Conservation (phyloP, 2,888 invertebrate species). For the Cepaea hortensis region DNA sequence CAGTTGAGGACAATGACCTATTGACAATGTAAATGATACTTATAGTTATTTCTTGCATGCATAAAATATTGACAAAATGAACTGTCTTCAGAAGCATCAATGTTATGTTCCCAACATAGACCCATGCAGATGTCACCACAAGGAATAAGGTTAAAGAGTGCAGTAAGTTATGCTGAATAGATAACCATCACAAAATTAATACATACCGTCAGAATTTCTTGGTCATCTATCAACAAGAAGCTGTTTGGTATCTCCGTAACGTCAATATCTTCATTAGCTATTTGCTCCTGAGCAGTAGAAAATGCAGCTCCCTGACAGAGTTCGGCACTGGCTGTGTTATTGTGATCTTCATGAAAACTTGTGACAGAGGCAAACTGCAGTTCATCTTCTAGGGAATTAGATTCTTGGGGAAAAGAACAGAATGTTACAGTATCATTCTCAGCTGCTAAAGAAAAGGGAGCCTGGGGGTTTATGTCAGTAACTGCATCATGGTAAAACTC, state of each 20-base stretch:
- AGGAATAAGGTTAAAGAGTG: no score
- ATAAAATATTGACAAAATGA: no score
- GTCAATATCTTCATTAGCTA: background rate
- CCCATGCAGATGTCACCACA: no score
- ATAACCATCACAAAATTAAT: background rate
- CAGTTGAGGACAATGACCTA: no score
- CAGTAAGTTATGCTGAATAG: no score
- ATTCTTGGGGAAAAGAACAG: constrained; percentile 67
- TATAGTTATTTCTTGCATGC: no score
- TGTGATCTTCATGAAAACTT: constrained; percentile 62
- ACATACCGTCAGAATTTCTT: constrained; percentile 72
- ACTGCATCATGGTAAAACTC: constrained; percentile 51
- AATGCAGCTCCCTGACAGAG: constrained; percentile 52
- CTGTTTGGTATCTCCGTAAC: constrained; percentile 53
- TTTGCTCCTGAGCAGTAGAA: background rate
- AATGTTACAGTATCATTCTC: constrained; percentile 69
- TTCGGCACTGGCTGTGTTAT: constrained; percentile 65
- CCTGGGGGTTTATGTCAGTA: constrained; percentile 61
- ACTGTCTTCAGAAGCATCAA: no score
- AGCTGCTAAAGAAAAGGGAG: constrained; percentile 57
- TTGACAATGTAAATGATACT: no score
- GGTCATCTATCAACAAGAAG: constrained; percentile 74
- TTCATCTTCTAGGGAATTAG: constrained; percentile 31
- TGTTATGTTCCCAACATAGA: no score
- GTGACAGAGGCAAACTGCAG: constrained; percentile 52